phyloP scores from a whole-genome alignment of 2,113 vertebrate genomes.

The Phrynocephalus versicolor region DNA sequence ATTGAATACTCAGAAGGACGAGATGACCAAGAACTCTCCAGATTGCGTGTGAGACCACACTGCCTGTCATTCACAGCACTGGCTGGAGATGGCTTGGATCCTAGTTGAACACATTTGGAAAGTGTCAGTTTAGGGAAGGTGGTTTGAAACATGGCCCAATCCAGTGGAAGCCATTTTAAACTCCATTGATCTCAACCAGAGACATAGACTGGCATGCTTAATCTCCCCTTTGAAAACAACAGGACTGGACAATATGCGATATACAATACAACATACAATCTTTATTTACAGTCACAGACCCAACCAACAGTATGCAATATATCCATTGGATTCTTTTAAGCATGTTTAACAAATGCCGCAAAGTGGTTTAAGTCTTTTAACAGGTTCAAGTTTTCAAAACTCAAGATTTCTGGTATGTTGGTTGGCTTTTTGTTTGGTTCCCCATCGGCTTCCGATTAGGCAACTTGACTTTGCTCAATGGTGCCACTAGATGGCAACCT shows the following conservation, averaged over 20 bases:
- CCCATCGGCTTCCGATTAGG: neutral
- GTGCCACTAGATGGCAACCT: conserved; percentile 5
- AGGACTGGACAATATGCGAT: neutral
- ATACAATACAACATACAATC: no score
- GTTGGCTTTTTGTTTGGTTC: neutral
- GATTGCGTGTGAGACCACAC: neutral
- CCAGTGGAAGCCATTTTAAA: neutral
- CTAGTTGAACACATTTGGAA: neutral
- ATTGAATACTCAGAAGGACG: neutral
- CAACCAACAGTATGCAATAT: no score
- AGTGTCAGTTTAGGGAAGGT: neutral
- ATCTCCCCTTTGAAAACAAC: neutral
- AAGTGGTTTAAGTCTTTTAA: no score
- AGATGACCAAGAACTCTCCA: neutral
- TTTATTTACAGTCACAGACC: no score
- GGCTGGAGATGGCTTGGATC: neutral
- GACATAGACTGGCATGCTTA: no score
- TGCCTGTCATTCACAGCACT: neutral
- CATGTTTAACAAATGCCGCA: no score
- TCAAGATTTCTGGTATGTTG: neutral
- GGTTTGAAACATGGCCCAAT: neutral
- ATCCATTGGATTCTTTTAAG: neutral
- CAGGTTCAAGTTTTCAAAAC: no score
- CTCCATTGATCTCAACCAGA: neutral
- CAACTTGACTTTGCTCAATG: neutral